Percentiles rank a stretch among this genome's conserved stretches.
phyloP scores from a whole-genome alignment of 2,797 vertebrate species.

The Chrysocyon brachyurus region DNA sequence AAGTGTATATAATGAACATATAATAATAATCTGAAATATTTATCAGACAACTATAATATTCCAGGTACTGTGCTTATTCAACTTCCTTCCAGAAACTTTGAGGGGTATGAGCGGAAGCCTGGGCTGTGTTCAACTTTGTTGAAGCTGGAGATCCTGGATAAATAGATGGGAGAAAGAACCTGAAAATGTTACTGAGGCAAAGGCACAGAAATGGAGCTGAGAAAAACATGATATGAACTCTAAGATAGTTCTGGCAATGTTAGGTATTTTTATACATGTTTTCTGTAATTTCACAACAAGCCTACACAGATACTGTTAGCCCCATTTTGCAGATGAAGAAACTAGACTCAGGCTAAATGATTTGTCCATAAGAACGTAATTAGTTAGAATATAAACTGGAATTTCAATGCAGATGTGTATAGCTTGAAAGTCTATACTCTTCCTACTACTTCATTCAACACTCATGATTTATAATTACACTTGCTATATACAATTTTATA shows the following conservation, averaged over 20 bases:
- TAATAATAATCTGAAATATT: conserved; percentile 10
- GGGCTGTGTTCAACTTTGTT: neutral
- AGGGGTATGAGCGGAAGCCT: neutral
- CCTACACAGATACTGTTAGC: neutral
- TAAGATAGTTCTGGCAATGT: neutral
- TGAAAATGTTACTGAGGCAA: neutral
- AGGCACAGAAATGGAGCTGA: neutral
- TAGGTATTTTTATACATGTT: neutral
- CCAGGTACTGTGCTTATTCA: neutral
- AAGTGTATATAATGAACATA: neutral
- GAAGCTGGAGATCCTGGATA: neutral
- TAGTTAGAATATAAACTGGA: neutral
- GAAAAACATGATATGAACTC: neutral
- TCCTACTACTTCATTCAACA: neutral
- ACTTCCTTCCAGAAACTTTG: neutral
- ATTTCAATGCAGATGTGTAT: neutral
- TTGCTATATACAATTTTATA: conserved; percentile 12
- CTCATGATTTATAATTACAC: neutral
- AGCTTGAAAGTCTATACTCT: neutral
- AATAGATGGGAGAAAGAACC: neutral
- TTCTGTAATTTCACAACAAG: neutral
- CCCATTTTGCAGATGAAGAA: neutral
- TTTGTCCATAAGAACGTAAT: neutral
- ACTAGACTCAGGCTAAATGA: neutral
- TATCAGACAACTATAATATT: neutral